A percentile compares a stretch with the other conserved stretches of the same genome.
These are phyloP conservation scores for Hemitrygon akajei DNA, from an alignment of 2,797 vertebrate genomes.

Conservation along the genomic window DNA sequence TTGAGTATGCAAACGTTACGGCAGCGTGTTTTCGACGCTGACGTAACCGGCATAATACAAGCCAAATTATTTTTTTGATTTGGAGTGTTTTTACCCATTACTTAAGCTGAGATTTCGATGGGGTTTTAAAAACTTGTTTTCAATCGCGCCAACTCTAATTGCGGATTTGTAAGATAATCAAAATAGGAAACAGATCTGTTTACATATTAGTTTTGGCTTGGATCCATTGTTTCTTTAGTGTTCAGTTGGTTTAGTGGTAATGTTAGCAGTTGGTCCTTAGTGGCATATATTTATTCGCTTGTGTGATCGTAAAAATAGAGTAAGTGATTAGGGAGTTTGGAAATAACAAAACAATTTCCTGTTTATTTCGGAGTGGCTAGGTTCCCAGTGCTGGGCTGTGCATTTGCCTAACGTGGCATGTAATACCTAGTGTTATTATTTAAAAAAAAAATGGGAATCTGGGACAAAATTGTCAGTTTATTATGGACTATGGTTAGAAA, in stretches of 20 bases:
- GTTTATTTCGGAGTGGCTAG: slow-evolving; percentile 50
- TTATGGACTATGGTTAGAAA: background rate
- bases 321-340: slow-evolving; percentile 45
- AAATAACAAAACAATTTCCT: slow-evolving; percentile 54
- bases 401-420: background rate
- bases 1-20: background rate
- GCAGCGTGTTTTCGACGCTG: background rate
- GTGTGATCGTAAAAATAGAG: slow-evolving; percentile 49
- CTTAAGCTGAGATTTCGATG: background rate
- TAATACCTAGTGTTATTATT: background rate
- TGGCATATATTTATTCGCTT: slow-evolving; percentile 41
- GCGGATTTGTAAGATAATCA: background rate
- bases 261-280: slow-evolving; percentile 43
- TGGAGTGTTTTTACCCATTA: background rate
- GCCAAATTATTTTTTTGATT: background rate
- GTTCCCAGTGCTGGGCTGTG: slow-evolving; percentile 41
- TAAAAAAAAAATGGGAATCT: background rate
- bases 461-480: background rate
- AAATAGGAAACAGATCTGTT: slow-evolving; percentile 40
- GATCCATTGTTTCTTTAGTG: slow-evolving; percentile 36
- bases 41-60: background rate
- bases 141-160: background rate
- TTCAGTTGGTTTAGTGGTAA: slow-evolving; percentile 39
- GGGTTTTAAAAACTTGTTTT: slow-evolving; percentile 13
- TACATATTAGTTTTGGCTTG: slow-evolving; percentile 42